phyloP scores from a whole-genome alignment of 1,140 invertebrate species.

The Micrasema longulum region DNA sequence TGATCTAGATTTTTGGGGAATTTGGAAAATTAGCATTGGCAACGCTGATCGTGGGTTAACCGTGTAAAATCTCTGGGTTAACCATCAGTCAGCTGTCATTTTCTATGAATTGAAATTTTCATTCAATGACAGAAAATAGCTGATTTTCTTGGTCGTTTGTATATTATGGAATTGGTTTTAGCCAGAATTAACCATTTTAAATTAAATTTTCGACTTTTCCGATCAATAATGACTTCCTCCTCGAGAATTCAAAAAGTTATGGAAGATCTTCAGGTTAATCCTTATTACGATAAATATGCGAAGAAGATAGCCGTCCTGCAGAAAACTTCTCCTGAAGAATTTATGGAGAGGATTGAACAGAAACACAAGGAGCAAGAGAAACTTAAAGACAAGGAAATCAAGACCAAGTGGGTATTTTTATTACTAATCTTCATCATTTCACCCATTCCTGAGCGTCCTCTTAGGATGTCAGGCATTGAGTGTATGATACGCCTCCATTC shows the following conservation, averaged over 20 bases:
- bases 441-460: no score
- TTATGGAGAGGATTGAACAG: constrained; percentile 75
- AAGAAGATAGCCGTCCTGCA: constrained; percentile 81
- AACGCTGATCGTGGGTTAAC: no score
- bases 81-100: constrained; percentile 25
- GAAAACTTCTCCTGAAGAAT: constrained; percentile 80
- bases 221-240: constrained; percentile 67
- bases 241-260: constrained; percentile 69
- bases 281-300: constrained; percentile 87
- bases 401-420: constrained; percentile 5
- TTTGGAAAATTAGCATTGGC: no score
- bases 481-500: no score
- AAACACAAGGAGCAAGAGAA: constrained; percentile 67
- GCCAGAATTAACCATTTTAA: not conserved
- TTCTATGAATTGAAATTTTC: not conserved
- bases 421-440: no score
- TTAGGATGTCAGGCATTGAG: no score
- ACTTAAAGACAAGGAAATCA: constrained; percentile 16
- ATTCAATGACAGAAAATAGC: constrained; percentile 6
- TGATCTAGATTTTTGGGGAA: no score
- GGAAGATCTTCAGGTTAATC: constrained; percentile 79
- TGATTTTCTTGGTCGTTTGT: not conserved
- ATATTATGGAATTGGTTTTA: constrained; percentile 47
- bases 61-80: constrained; percentile 38
- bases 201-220: constrained; percentile 15